phyloP scores from a whole-genome alignment of 2,888 invertebrate genomes.

The Hartigia nigra region DNA sequence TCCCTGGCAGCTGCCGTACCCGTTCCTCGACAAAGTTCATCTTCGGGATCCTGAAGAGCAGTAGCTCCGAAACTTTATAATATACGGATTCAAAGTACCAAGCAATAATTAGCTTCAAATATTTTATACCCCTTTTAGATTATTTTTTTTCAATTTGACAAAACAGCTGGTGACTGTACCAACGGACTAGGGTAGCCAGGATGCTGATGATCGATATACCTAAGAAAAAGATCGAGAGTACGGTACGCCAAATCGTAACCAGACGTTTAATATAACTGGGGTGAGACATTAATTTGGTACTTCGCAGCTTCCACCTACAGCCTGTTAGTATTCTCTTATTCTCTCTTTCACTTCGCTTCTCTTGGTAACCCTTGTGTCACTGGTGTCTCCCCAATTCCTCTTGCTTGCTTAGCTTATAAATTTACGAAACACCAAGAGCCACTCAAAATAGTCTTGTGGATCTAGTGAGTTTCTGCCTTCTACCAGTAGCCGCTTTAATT shows the following conservation, averaged over 20 bases:
- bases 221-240: not conserved
- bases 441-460: slow-evolving; percentile 59
- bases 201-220: not conserved
- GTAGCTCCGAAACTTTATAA: not conserved
- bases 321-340: slow-evolving; percentile 13
- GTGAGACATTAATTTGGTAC: slow-evolving; percentile 52
- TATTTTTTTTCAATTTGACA: not conserved
- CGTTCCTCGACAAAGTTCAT: slow-evolving; percentile 20
- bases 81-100: not conserved
- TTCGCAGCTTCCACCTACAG: slow-evolving; percentile 47
- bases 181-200: not conserved
- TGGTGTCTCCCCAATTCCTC: slow-evolving; percentile 11
- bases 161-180: not conserved
- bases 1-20: slow-evolving; percentile 46
- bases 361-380: slow-evolving; percentile 2
- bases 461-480: slow-evolving; percentile 13
- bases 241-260: not conserved
- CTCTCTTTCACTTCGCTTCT: slow-evolving; percentile 2
- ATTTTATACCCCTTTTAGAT: not conserved
- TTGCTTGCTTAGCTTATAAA: slow-evolving; percentile 59
- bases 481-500: not conserved
- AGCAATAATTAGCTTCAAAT: not conserved
- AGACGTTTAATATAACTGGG: not conserved
- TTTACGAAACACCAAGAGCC: slow-evolving; percentile 56
- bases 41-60: not conserved